Percentiles rank a stretch among this genome's conserved stretches.
These are phyloP conservation scores for Nilaparvata lugens DNA, from an alignment of 1,140 invertebrate species.

Conservation along the genomic window DNA sequence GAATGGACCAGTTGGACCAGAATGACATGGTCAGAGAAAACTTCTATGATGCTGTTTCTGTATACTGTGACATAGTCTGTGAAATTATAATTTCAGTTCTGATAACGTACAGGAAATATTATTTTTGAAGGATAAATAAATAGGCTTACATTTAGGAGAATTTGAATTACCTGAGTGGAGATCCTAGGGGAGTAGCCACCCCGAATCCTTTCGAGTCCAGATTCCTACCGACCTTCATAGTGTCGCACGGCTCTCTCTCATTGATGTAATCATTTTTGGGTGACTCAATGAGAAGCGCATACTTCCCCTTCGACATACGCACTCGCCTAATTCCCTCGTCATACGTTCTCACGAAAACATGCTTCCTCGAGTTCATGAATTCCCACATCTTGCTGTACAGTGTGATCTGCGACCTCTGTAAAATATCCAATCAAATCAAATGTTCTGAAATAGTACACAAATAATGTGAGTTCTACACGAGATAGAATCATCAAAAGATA, in stretches of 20 bases:
- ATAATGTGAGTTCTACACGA: too few relatives aligned
- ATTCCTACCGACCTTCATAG: constrained; percentile 88
- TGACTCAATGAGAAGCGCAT: constrained; percentile 90
- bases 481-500: too few relatives aligned
- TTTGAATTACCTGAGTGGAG: constrained; percentile 65
- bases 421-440: constrained; percentile 15
- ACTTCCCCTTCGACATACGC: constrained; percentile 77
- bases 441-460: too few relatives aligned
- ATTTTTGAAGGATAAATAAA: neutral
- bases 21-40: too few relatives aligned
- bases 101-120: neutral
- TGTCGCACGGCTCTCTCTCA: constrained; percentile 86
- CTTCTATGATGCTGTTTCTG: too few relatives aligned
- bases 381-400: constrained; percentile 94
- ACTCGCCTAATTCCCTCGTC: constrained; percentile 78
- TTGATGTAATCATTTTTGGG: constrained; percentile 93
- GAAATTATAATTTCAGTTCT: too few relatives aligned
- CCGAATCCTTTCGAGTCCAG: constrained; percentile 92
- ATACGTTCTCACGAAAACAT: constrained; percentile 74
- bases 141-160: constrained; percentile 10
- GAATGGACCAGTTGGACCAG: too few relatives aligned
- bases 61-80: too few relatives aligned
- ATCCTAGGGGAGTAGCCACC: constrained; percentile 83
- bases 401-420: constrained; percentile 77
- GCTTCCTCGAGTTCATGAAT: constrained; percentile 78